Base-by-base conservation (phyloP, 2,113 vertebrate genomes). In the Pungitius pungitius region DNA sequence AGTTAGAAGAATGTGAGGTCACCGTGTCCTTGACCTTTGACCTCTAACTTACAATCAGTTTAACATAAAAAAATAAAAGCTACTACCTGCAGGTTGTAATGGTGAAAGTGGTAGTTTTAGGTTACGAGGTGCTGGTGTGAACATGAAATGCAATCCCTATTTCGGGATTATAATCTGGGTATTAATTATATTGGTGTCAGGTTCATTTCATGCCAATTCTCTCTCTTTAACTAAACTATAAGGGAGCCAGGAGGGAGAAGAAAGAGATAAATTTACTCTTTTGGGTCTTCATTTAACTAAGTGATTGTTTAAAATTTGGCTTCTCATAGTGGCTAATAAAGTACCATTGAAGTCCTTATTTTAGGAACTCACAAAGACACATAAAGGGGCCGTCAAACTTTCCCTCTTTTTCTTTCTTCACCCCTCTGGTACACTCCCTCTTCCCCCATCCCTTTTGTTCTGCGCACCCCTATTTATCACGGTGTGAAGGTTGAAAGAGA, bases 401-500 rank as follows among this genome's bases (percentile, higher is more conserved):
- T 59, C 71, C 63, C 69, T 49, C 57, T 85, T 74, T 77, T 69
- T 62, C 71, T 68, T 82, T 69, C 75, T 85, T 94, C 95, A 93
- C 94, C 93, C 94, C 90, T 93, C 94, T 92, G 91, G 91, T 73
- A 93, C 93, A 35, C 94, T 93, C 94, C 93, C 95, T 92, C 94
- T 93, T 94, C 71, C 54, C 58, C 86, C 94, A 92, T 95, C 93
- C 94, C 96, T 97, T 98, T 98, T 99, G 97, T 99, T 99, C 96
- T 95, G 94, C 87, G 92, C 95, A 94, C 95, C 95, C 97, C 98
- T 99, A 98, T 99, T 99, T 99, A 99, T 99, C 98, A 99, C 95
- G 95, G 96, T 97, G 96, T 99, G 97, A 99, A 99, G 97, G 98
- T 98, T 99, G 98, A 99, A 98, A 99, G 97, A 99, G 98, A 99